Evolutionary conservation across 2,888 invertebrate genomes (phyloP), one percentile per base, ranked within the genome.

Genomic region (Linyphia triangularis): DNA sequence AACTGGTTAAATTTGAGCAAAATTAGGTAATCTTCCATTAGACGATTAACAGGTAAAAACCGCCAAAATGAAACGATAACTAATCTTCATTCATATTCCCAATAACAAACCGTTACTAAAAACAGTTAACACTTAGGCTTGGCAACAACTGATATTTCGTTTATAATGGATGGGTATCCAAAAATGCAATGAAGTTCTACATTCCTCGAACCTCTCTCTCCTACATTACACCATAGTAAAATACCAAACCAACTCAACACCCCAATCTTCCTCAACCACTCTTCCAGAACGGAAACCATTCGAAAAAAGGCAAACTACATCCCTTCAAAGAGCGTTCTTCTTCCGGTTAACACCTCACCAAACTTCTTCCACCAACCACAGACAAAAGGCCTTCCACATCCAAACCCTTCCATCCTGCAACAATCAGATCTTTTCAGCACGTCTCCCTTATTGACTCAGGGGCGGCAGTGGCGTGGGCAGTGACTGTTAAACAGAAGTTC

Each of bases 401-500:
- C 63, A 78, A 65, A 22, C 43, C n/a, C 13, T 51, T n/a, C 57
- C 19, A 33, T 77, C 24, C 61, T 28, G 28, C 61, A 26, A 77
- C 77, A 77, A 77, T 77, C 59, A 28, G 59, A 59, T 33, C 37
- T 69, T 70, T 79, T 81, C 81, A 37, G 51, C 69, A 51, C 51
- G 51, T 51, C 51, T 43, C 51, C 26, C 65, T 57, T 83, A 83
- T 83, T 73, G 83, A 83, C 83, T 63, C 63, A 65, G 59, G 69
- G 10, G 51, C n/a, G 33, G 69, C 33, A 63, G 33, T 28, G 72
- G 72, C 61, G 61, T 37, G 70, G 72, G 51, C 51, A 73, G 83
- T 24, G 83, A 83, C 83, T 73, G 73, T 73, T 83, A 65, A 83
- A 75, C 83, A 73, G 73, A 43, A 30, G 26, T 43, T 33, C 51